A percentile compares a stretch with the other conserved stretches of the same genome.
Evolutionary conservation across 2,113 vertebrate genomes (phyloP).

Genomic region (Desmodus rotundus): DNA sequence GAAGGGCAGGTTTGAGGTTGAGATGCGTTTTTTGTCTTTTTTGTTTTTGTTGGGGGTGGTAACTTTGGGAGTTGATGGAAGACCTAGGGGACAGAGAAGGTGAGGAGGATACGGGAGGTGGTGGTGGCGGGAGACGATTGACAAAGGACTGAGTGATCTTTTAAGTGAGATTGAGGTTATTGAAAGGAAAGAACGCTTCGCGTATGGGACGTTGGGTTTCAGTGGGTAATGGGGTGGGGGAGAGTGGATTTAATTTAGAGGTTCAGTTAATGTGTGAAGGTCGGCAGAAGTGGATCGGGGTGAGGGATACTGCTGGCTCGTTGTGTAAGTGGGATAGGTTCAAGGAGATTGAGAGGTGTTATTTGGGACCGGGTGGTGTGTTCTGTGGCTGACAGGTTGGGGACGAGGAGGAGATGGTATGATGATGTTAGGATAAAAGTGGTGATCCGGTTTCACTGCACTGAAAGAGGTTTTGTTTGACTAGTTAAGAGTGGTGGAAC

Average conservation of each 20-base stretch:
- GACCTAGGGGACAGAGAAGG: conserved; percentile 8
- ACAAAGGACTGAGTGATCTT: conserved; percentile 51
- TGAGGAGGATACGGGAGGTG: neutral
- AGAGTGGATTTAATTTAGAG: conserved; percentile 41
- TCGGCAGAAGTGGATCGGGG: neutral
- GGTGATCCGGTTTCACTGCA: conserved; percentile 41
- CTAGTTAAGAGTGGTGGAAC: conserved; percentile 39
- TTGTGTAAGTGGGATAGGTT: conserved; percentile 39
- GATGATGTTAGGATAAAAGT: conserved; percentile 32
- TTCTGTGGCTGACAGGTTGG: conserved; percentile 31
- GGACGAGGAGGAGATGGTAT: neutral
- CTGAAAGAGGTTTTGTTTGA: conserved; percentile 43
- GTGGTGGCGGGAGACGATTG: neutral
- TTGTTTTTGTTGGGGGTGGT: neutral
- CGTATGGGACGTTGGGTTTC: conserved; percentile 58
- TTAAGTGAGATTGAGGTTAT: conserved; percentile 39
- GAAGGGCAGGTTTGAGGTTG: conserved; percentile 43
- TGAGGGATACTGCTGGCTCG: neutral
- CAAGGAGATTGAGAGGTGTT: conserved; percentile 26
- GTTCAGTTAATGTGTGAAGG: conserved; percentile 6
- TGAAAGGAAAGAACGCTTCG: neutral
- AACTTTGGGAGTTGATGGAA: conserved; percentile 58
- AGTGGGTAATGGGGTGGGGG: neutral
- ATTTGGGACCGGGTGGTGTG: conserved; percentile 31
- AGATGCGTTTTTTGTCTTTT: conserved; percentile 31